Base-by-base conservation (phyloP, 2,888 invertebrate species). In the Drosophila tripunctata region DNA sequence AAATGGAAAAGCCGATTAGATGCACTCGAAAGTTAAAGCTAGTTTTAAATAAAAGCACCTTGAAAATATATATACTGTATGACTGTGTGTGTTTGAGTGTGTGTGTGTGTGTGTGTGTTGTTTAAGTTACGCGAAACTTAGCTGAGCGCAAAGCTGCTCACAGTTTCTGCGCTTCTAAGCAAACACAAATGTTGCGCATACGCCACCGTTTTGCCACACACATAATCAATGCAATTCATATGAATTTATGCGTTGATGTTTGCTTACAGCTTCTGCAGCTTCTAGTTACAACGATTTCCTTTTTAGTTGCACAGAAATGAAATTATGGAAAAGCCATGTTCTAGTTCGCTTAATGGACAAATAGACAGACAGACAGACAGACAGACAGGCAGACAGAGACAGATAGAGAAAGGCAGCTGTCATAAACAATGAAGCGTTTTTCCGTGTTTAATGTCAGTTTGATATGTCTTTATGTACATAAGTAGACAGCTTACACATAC, bases 321-420 rank as follows among this genome's bases (percentile, higher is more conserved):
- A 33, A 54, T 75, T 74, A 80, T 77, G 77, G 58, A 55, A 68
- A 65, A 68, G 62, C 31, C 61, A 68, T 78, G 80, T 77, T 74
- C 7, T n/a, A n/a, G n/a, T 7, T 21, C 27, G 35, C 22, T 36
- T 64, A 55, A 48, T 48, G 17, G 36, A 33, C n/a, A n/a, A 4
- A 4, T 10, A 12, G 3, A 27, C 19, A 38, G 6, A n/a, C 2
- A 14, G n/a, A 15, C 31, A 19, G 31, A 4, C 30, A 38, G 35
- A 17, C 48, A 31, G 52, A 51, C 41, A 36, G 33, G 58, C 38
- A 24, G 21, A 48, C 52, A 24, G 50, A 30, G 15, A 48, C 52
- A 24, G 50, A 55, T 30, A 22, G 21, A 40, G 27, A 27, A 27
- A 27, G 27, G 44, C 55, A 71, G 27, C 75, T 78, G 79, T 64